Base-by-base conservation (phyloP, 2,797 vertebrate species). In the Premnoplex brunnescens region DNA sequence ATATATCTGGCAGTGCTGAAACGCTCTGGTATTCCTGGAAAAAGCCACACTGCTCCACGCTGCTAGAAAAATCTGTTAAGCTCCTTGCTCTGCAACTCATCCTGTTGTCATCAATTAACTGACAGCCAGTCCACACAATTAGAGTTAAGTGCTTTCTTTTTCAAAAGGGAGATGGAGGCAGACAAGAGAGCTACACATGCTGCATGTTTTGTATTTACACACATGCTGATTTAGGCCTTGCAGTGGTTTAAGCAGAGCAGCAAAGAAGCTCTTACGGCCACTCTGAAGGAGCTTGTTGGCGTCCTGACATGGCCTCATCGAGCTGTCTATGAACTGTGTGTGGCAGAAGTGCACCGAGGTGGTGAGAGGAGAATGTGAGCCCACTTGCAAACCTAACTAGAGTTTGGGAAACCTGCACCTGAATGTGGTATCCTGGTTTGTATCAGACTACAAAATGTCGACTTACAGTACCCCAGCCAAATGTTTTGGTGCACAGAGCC, bases 91-190 rank as follows among this genome's bases (percentile, higher is more conserved):
- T 79, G 79, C 34, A 60, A 6, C 44, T 82, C 59, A 2, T 36
- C 16, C 26, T 51, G 52, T 69, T 89, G 79, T 44, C 81, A 58
- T 19, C 51, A 5, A 36, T 39, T 5, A 66, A 36, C 73, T 90
- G 82, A 59, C 51, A 75, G 66, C 26, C 85, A 23, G 58, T 83
- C 81, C 62, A 52, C 55, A 55, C 59, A 22, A 63, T 78, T 67
- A 71, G 39, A 90, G 43, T 37, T 44, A 32, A 95, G 51, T 79
- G 74, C 49, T 85, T 88, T 88, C 77, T 85, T 93, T 94, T 91
- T 91, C 73, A 52, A 88, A 66, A 49, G 52, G 36, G n/a, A 85
- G 72, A 37, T 0, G 2, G 46, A 92, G 66, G 62, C 55, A 88
- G 79, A 78, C n/a, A 80, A 73, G 59, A 88, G 87, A 88, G 41